A percentile compares a stretch with the other conserved stretches of the same genome.
These are phyloP conservation scores for Corythaixoides concolor DNA, from an alignment of 2,113 vertebrate genomes.

Conservation along the genomic window DNA sequence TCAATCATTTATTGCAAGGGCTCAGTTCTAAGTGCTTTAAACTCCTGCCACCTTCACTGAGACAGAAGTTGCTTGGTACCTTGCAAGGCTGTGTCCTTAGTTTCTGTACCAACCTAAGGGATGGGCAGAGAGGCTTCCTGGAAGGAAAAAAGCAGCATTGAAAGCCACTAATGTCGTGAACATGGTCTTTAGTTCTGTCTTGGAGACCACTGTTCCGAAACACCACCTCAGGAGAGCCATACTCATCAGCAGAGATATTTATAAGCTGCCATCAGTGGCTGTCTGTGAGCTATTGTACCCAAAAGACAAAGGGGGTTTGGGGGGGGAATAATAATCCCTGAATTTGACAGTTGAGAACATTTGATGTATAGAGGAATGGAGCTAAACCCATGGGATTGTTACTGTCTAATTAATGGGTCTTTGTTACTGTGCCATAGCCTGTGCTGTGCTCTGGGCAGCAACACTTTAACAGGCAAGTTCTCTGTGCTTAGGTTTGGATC, in stretches of 20 bases:
- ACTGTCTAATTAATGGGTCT: conserved; percentile 67
- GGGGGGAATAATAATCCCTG: conserved; percentile 14
- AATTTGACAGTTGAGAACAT: conserved; percentile 61
- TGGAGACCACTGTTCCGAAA: conserved; percentile 52
- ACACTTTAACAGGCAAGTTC: conserved; percentile 38
- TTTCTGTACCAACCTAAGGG: background rate
- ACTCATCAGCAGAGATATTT: conserved; percentile 58
- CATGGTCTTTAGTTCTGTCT: background rate
- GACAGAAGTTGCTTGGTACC: background rate
- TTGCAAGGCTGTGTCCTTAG: background rate
- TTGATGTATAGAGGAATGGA: conserved; percentile 65
- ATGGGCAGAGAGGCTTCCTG: background rate
- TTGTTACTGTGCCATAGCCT: conserved; percentile 59
- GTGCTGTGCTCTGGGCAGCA: conserved; percentile 43
- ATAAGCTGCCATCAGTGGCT: conserved; percentile 43
- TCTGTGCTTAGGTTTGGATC: conserved; percentile 25
- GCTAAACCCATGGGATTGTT: conserved; percentile 61
- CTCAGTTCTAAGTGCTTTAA: background rate
- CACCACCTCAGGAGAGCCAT: conserved; percentile 44
- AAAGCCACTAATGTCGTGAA: conserved; percentile 19
- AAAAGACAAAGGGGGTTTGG: conserved; percentile 46
- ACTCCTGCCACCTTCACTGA: background rate
- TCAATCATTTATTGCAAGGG: conserved; percentile 12
- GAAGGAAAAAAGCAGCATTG: conserved; percentile 33
- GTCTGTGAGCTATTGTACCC: conserved; percentile 48